phyloP scores from a whole-genome alignment of 2,888 invertebrate genomes.

The Nymphalis urticae region DNA sequence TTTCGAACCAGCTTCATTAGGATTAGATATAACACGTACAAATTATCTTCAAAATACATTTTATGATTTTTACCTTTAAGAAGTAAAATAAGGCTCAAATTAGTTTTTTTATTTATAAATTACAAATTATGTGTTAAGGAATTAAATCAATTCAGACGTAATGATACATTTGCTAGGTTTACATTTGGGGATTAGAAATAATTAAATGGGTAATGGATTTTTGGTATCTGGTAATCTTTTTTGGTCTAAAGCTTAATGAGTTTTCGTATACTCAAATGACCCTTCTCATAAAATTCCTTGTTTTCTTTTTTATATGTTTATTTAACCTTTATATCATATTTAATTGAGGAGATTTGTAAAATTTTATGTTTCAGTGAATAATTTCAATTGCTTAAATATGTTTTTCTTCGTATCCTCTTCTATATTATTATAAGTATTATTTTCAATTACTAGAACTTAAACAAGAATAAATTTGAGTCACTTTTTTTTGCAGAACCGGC shows the following conservation, averaged over 20 bases:
- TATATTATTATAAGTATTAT: too few species aligned
- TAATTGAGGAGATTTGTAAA: not conserved
- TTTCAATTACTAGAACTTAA: too few species aligned
- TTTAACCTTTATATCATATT: not conserved
- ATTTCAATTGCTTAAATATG: too few species aligned
- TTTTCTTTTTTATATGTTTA: not conserved
- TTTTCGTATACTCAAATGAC: not conserved
- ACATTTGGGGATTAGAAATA: conserved; percentile 9
- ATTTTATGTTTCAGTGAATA: not conserved
- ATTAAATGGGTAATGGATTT: conserved; percentile 2
- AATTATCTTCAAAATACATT: not conserved
- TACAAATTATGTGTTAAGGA: not conserved
- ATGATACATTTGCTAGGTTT: conserved; percentile 1
- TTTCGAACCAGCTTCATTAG: not conserved
- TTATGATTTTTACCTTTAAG: not conserved
- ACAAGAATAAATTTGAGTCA: too few species aligned
- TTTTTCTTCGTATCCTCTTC: too few species aligned
- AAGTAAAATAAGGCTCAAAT: not conserved
- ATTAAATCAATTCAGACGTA: not conserved
- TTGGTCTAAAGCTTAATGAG: not conserved
- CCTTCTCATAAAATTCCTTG: not conserved
- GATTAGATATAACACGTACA: not conserved
- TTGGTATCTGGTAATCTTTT: not conserved
- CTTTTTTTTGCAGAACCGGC: conserved; percentile 86
- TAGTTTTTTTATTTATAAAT: not conserved